Conservation (phyloP, 2,113 vertebrate genomes). For the Sphaerodactylus townsendi region DNA sequence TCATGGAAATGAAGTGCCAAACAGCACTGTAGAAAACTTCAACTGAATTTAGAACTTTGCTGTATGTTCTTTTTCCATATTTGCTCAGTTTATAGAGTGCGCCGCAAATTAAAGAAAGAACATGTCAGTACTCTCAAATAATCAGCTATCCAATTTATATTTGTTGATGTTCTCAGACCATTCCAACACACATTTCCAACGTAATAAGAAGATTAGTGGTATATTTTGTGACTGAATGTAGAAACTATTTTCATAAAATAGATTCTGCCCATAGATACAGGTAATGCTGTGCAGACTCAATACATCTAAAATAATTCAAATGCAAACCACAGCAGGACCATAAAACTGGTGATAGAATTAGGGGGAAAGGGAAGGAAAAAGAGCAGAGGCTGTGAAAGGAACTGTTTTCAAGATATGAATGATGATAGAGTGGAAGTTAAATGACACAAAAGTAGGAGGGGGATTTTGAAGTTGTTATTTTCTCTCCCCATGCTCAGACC, state of each 20-base stretch:
- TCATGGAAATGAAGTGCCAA: slow-evolving; percentile 1
- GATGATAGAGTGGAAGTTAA: background rate
- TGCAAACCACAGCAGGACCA: background rate
- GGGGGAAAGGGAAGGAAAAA: background rate
- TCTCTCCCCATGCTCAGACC: too few relatives aligned
- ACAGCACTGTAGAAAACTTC: background rate
- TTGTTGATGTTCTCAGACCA: background rate
- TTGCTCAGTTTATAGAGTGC: background rate
- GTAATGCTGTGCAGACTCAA: background rate
- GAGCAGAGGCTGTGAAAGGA: background rate
- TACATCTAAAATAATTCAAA: background rate
- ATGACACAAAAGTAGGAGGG: background rate
- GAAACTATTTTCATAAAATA: background rate
- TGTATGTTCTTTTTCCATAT: background rate
- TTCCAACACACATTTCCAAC: background rate
- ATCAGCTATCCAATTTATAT: background rate
- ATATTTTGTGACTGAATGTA: background rate
- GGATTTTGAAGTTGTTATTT: background rate
- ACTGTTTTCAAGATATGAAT: background rate
- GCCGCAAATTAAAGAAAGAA: slow-evolving; percentile 6
- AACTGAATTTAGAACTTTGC: background rate
- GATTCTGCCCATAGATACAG: background rate
- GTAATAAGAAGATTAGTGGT: background rate
- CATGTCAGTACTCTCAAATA: background rate
- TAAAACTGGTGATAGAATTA: background rate